phyloP scores from a whole-genome alignment of 1,140 invertebrate genomes.

The Philotrypesis tridentata region DNA sequence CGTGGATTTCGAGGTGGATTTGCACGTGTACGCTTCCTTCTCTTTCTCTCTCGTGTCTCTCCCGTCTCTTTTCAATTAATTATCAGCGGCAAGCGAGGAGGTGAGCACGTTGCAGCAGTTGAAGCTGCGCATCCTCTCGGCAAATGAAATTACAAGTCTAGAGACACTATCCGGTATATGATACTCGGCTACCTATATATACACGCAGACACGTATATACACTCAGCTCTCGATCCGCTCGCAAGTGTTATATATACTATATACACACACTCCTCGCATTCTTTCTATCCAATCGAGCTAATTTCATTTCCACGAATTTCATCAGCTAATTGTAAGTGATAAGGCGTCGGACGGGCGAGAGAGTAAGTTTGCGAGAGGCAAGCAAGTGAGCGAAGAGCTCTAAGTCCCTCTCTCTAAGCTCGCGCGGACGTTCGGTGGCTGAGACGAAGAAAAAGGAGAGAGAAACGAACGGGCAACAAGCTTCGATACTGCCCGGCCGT shows the following conservation, averaged over 20 bases:
- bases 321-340: constrained; percentile 32
- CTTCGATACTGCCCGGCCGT: constrained; percentile 36
- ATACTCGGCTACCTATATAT: background rate
- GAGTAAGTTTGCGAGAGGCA: constrained; percentile 21
- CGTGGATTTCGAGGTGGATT: too few species aligned
- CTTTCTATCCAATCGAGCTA: background rate
- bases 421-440: background rate
- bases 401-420: constrained; percentile 28
- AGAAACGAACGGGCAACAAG: background rate
- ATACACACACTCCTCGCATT: background rate
- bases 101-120: background rate
- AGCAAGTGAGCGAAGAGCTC: background rate
- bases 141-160: background rate
- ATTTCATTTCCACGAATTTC: constrained; percentile 8
- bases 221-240: too few species aligned
- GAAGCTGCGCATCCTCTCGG: background rate
- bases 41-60: too few species aligned
- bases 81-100: background rate
- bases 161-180: background rate
- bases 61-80: background rate
- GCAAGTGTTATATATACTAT: too few species aligned
- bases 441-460: constrained; percentile 2
- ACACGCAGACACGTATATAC: too few species aligned
- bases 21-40: too few species aligned
- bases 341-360: constrained; percentile 28